Evolutionary conservation across 1,140 invertebrate genomes (phyloP).

Genomic region (Drosophila burlai): DNA sequence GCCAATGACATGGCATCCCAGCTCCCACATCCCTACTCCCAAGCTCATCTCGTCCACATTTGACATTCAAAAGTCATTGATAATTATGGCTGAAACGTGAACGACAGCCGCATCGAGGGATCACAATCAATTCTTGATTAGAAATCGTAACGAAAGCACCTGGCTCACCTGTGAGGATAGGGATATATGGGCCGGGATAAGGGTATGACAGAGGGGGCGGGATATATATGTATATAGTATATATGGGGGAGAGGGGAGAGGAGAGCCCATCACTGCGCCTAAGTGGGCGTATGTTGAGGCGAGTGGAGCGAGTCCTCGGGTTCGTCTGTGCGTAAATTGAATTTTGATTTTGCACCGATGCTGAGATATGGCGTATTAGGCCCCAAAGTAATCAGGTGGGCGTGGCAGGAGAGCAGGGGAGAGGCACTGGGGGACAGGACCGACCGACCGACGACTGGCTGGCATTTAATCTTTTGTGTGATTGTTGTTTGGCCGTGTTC

Average conservation of each 20-base stretch:
- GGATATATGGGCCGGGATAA: conserved; percentile 1
- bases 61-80: conserved; percentile 84
- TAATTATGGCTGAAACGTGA: conserved; percentile 83
- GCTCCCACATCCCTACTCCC: conserved; percentile 6
- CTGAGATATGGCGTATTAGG: conserved; percentile 83
- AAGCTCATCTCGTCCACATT: conserved; percentile 66
- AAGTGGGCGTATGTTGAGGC: conserved; percentile 47
- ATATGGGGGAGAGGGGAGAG: background rate
- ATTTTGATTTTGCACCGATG: conserved; percentile 83
- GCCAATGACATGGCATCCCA: conserved; percentile 50
- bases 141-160: conserved; percentile 71
- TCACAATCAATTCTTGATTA: conserved; percentile 84
- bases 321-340: conserved; percentile 79
- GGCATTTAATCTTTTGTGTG: conserved; percentile 81
- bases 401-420: background rate
- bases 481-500: conserved; percentile 62
- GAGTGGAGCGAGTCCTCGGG: conserved; percentile 17
- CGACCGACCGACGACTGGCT: conserved; percentile 28
- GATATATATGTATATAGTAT: background rate
- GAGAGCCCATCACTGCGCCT: conserved; percentile 20
- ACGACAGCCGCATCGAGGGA: conserved; percentile 82
- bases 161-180: conserved; percentile 26
- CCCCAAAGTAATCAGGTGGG: conserved; percentile 76
- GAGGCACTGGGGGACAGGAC: background rate
- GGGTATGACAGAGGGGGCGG: background rate